phyloP scores from a whole-genome alignment of 1,140 invertebrate species.

The Heliconius congener region DNA sequence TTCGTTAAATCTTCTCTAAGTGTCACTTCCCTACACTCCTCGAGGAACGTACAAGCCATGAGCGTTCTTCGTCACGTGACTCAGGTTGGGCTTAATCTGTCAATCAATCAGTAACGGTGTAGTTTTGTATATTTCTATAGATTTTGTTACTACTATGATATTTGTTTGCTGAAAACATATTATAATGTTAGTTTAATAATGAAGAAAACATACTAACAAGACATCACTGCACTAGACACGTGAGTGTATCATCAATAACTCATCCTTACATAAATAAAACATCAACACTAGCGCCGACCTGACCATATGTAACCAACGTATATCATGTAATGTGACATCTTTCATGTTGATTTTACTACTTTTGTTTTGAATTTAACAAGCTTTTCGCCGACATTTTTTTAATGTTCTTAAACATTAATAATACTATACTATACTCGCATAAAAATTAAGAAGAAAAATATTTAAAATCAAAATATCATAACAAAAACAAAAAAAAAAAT shows the following conservation, averaged over 20 bases:
- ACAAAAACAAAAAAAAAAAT: too few species aligned
- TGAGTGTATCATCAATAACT: neutral
- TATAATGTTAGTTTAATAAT: neutral
- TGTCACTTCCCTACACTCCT: too few species aligned
- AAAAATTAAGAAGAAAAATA: too few species aligned
- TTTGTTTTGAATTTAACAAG: neutral
- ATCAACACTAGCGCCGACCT: neutral
- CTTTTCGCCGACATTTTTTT: neutral
- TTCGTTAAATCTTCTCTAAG: too few species aligned
- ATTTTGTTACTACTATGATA: too few species aligned
- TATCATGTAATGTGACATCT: neutral
- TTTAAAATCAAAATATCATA: too few species aligned
- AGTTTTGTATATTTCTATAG: too few species aligned
- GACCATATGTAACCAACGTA: neutral
- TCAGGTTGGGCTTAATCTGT: neutral
- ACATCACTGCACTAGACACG: neutral
- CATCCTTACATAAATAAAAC: slow-evolving; percentile 3
- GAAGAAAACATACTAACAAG: neutral
- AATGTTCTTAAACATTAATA: too few species aligned
- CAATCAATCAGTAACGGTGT: neutral
- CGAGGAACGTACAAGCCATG: too few species aligned
- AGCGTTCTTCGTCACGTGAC: too few species aligned
- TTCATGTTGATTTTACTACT: neutral
- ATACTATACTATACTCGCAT: too few species aligned
- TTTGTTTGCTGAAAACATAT: too few species aligned